Evolutionary conservation across 2,888 invertebrate genomes (phyloP).

Genomic region (Reticulitermes lucifugus): DNA sequence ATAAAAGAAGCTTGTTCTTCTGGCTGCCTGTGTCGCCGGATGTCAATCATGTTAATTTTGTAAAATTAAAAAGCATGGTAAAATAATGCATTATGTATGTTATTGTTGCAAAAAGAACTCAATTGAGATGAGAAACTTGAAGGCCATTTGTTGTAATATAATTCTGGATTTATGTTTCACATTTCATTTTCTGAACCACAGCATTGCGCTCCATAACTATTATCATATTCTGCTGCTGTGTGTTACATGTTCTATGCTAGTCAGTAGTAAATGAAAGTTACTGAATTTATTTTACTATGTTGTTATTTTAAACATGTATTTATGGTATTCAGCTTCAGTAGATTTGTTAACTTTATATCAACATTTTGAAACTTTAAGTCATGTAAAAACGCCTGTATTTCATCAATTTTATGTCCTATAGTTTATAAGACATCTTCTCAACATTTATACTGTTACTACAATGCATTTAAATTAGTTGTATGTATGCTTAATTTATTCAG

Average conservation of each 20-base stretch:
- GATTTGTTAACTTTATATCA: not conserved
- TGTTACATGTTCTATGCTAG: not conserved
- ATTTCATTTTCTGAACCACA: not conserved
- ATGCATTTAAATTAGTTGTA: not conserved
- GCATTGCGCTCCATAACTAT: not conserved
- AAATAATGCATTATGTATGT: too few species aligned
- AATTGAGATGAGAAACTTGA: not conserved
- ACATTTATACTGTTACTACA: not conserved
- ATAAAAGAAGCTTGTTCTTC: too few species aligned
- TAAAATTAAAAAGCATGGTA: too few species aligned
- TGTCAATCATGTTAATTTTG: too few species aligned
- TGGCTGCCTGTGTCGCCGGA: too few species aligned
- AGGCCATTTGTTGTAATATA: not conserved
- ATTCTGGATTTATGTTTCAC: not conserved
- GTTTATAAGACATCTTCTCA: not conserved
- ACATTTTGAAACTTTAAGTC: not conserved
- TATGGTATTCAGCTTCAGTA: not conserved
- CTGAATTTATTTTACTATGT: not conserved
- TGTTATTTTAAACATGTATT: not conserved
- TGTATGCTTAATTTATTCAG: conserved; percentile 24
- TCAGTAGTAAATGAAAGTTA: not conserved
- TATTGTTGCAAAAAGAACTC: too few species aligned
- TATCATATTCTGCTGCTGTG: not conserved
- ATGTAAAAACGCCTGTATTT: not conserved
- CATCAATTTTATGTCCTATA: not conserved